Evolutionary conservation across 2,888 invertebrate species (phyloP), one percentile per base, ranked within the genome.

Genomic region (Eupithecia tripunctaria): DNA sequence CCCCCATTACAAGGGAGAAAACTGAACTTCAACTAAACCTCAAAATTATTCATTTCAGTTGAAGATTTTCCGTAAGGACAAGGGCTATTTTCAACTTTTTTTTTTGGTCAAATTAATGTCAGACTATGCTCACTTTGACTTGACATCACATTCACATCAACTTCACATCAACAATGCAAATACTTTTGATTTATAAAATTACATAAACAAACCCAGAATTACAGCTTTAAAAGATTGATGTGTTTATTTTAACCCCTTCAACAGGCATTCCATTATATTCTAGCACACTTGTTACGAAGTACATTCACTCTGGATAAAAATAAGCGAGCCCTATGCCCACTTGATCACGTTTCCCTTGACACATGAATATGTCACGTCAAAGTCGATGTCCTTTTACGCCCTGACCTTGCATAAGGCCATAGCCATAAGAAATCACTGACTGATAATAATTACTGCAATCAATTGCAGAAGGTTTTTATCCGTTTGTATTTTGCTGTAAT

Each of bases 331-430:
- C 62, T 63, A 72, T 81, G 75, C 78, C 85, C 85, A 88, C 89
- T 90, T 87, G 84, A 88, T 88, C 90, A 88, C 88, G 91, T 85
- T 87, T 84, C 84, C 85, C 87, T 87, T 88, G 90, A 88, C 89
- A 88, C 85, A 82, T 79, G 78, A 73, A 78, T 75, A 75, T 73
- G 85, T 82, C 84, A 79, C 77, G 76, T 81, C 78, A 79, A 88
- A 87, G 89, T 85, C 86, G 83, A 82, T 85, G 85, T 83, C 88
- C 86, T 88, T 89, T 87, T 86, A 86, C 73, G 82, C 82, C 81
- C 81, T 83, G 85, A 87, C 91, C 91, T 91, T 87, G 83, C 71
- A 62, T 80, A 81, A 83, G 83, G 82, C 43, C 56, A 47, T 68
- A 67, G 68, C 65, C 18, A 73, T 72, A 72, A 71, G 38, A 64